These are phyloP conservation scores for Intellagama lesueurii DNA, from an alignment of 2,797 vertebrate species.

Conservation along the genomic window DNA sequence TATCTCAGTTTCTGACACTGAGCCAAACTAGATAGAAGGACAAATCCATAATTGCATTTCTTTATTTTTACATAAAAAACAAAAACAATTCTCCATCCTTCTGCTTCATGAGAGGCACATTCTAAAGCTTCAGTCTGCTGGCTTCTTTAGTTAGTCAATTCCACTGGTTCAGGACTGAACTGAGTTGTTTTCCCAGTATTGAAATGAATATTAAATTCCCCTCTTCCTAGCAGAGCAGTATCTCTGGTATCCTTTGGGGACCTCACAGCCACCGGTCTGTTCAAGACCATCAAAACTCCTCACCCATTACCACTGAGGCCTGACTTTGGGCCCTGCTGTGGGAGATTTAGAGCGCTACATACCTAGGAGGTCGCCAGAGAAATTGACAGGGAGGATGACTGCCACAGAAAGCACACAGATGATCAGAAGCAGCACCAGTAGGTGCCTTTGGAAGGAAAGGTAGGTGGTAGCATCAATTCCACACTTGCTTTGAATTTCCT, in stretches of 20 bases:
- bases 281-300: background rate
- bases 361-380: conserved; percentile 93
- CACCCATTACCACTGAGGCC: background rate
- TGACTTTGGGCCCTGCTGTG: background rate
- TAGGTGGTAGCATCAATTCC: conserved; percentile 94
- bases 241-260: background rate
- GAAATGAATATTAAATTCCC: too few relatives aligned
- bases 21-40: background rate
- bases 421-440: conserved; percentile 89
- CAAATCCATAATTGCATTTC: background rate
- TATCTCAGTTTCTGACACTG: background rate
- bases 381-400: conserved; percentile 95
- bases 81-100: conserved; percentile 1
- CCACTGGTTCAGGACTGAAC: conserved; percentile 15
- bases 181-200: background rate
- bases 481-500: conserved; percentile 95
- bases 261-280: too few relatives aligned
- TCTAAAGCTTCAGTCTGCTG: background rate
- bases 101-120: background rate
- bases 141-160: background rate
- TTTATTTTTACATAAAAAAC: background rate
- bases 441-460: conserved; percentile 96
- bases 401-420: conserved; percentile 93
- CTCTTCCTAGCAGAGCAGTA: background rate
- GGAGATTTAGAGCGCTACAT: conserved; percentile 59